These are phyloP conservation scores for Bergia sp. DNA, from an alignment of 92 coral and sea anemone genomes.

Conservation along the genomic window DNA sequence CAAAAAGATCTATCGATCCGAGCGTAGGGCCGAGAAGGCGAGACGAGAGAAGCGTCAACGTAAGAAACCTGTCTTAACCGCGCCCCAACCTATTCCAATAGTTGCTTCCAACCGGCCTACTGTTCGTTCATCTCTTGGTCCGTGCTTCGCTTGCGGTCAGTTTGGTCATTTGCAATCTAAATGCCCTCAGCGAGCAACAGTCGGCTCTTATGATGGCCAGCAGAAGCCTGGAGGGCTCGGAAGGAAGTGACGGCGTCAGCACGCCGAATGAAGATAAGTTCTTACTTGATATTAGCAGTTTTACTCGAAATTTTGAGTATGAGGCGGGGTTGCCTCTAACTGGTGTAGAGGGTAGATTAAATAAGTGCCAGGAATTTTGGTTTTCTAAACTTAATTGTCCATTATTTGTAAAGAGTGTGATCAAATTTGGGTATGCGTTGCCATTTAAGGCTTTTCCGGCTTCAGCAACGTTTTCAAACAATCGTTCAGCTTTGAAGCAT, in stretches of 20 bases:
- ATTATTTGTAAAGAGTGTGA: constrained; percentile 35
- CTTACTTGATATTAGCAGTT: background rate
- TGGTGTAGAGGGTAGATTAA: constrained; percentile 40
- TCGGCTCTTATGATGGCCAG: background rate
- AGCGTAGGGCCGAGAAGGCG: constrained; percentile 20
- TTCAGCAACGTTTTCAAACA: constrained; percentile 23
- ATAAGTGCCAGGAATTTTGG: constrained; percentile 3
- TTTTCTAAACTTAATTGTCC: constrained; percentile 18
- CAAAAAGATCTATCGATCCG: constrained; percentile 27
- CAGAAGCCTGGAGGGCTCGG: background rate
- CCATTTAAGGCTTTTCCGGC: constrained; percentile 44
- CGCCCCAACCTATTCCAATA: background rate
- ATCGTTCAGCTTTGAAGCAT: constrained; percentile 32
- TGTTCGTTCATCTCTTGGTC: constrained; percentile 14
- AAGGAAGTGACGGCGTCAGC: background rate
- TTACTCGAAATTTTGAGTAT: constrained; percentile 33
- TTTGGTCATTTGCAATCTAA: constrained; percentile 33
- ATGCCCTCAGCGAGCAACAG: constrained; percentile 12
- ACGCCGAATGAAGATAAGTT: background rate
- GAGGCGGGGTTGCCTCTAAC: constrained; percentile 18
- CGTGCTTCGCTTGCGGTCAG: constrained; percentile 29
- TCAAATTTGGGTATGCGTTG: constrained; percentile 31
- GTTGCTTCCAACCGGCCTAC: background rate
- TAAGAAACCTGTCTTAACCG: background rate
- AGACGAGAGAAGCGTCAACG: background rate